A percentile compares a stretch with the other conserved stretches of the same genome.
Conservation (phyloP, 1,140 invertebrate species). For the Grapholita molesta region DNA sequence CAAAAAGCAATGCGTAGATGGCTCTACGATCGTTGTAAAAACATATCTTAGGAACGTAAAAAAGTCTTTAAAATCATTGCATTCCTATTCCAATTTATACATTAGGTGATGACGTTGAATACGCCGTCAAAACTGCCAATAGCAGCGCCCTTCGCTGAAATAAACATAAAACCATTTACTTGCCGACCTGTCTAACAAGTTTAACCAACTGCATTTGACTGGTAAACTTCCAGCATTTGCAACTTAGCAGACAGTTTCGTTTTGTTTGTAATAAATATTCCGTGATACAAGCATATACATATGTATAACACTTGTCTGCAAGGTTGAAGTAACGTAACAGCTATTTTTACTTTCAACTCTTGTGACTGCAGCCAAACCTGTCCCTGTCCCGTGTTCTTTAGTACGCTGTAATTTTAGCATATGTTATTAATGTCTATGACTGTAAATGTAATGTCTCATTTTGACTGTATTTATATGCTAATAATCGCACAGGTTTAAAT, state of each 20-base stretch:
- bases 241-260: not conserved
- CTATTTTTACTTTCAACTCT: slow-evolving; percentile 17
- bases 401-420: not conserved
- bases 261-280: slow-evolving; percentile 13
- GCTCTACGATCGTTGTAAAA: too few species aligned
- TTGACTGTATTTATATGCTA: too few species aligned
- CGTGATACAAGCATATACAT: not conserved
- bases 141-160: not conserved
- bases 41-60: too few species aligned
- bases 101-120: not conserved
- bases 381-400: slow-evolving; percentile 11
- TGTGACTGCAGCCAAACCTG: slow-evolving; percentile 10
- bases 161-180: not conserved
- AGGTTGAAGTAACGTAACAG: slow-evolving; percentile 12
- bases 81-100: not conserved
- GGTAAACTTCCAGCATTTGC: not conserved
- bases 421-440: not conserved
- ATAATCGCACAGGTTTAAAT: too few species aligned
- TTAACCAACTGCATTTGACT: not conserved
- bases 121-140: not conserved
- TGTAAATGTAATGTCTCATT: not conserved
- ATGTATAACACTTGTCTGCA: not conserved
- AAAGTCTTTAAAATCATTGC: too few species aligned
- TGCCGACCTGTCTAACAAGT: not conserved
- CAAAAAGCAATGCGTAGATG: too few species aligned